These are phyloP conservation scores for Crypturellus tataupa DNA, from an alignment of 2,797 vertebrate genomes.

Conservation along the genomic window DNA sequence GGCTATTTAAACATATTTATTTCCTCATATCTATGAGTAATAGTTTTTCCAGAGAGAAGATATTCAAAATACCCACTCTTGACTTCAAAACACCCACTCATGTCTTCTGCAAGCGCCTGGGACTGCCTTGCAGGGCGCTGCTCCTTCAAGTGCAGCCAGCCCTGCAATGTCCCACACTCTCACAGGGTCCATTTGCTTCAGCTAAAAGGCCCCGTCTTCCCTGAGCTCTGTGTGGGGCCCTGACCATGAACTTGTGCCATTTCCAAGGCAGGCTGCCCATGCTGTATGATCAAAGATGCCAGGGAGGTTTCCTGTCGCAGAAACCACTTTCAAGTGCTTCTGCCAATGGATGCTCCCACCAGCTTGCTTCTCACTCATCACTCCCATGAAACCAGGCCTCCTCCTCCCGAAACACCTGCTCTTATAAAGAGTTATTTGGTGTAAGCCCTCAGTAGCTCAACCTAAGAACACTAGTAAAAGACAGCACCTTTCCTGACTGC, in stretches of 20 bases:
- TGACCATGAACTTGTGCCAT: accelerated
- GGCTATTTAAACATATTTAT: neutral
- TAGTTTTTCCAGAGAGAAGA: neutral
- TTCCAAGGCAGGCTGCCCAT: neutral
- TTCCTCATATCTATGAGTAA: neutral
- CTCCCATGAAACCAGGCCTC: neutral
- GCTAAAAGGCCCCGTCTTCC: neutral
- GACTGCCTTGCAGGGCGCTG: neutral
- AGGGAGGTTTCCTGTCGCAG: neutral
- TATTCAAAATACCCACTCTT: neutral
- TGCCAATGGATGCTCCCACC: neutral
- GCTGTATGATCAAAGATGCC: neutral
- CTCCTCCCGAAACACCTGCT: neutral
- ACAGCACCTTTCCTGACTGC: neutral
- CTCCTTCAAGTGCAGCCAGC: neutral
- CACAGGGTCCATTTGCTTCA: accelerated
- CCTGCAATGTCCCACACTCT: neutral
- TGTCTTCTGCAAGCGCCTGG: neutral
- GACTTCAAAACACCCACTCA: neutral
- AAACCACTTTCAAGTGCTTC: neutral
- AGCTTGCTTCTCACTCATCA: neutral
- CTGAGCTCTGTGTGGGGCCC: neutral
- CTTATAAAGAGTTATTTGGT: neutral
- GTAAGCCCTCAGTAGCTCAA: neutral
- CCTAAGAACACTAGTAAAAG: neutral